Evolutionary conservation across 2,888 invertebrate species (phyloP), one percentile per base, ranked within the genome.

Genomic region (Beris morrisii): DNA sequence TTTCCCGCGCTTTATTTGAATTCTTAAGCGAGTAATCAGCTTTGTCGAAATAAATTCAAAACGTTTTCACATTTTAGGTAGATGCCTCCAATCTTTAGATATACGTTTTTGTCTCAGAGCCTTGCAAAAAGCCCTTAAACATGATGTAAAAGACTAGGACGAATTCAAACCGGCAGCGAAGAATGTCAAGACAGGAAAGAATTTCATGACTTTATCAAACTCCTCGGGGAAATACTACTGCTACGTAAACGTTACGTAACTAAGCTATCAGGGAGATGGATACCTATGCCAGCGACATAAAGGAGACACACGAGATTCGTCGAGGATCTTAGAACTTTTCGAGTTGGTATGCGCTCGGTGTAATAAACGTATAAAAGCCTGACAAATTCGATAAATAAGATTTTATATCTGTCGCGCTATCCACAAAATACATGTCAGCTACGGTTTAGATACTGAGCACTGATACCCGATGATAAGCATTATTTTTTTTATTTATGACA

Each of bases 381-480:
- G 61, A 50, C 31, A 61, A 52, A 61, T 61, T 61, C 61, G 38
- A 61, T 61, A 52, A 61, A 52, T 61, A 61, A 52, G 61, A 61
- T 52, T 61, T 61, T 50, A 3, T 31, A 4, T 43, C 9, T 52
- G 38, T 61, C 61, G 38, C 32, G 22, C 38, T 38, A 38, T 38
- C 38, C 9, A 9, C 5, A 38, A 9, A 38, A 9, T 38, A 22
- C 22, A 38, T 38, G 38, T 38, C 38, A 9, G 9, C 1, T 38
- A 38, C 38, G 9, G 7, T 7, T 7, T 5, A 5, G 38, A 7
- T 38, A 38, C 38, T 7, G 9, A 9, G 38, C 5, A 38, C 38
- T 3, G 38, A 38, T 38, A 38, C 7, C 9, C 38, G 38, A 38
- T 38, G 9, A 38, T 38, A 3, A 9, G 38, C 38, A 9, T 38